Percentiles rank a stretch among this genome's conserved stretches.
These are phyloP conservation scores for Temnothorax nylanderi DNA, from an alignment of 1,140 invertebrate species.

Conservation along the genomic window DNA sequence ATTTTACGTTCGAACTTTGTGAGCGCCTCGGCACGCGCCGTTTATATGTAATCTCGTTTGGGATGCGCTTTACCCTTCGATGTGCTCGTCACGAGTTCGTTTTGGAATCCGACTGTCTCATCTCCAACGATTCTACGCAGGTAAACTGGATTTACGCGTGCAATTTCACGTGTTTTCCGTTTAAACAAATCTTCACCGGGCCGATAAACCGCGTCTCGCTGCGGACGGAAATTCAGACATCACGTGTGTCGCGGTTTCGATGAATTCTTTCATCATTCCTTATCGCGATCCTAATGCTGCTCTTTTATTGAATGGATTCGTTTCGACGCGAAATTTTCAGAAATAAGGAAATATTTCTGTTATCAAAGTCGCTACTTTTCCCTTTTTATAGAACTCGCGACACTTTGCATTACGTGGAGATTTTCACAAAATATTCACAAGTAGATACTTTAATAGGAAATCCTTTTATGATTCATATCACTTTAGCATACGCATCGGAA, in stretches of 20 bases:
- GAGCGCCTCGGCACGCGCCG: conserved; percentile 30
- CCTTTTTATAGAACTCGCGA: not conserved
- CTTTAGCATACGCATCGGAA: not conserved
- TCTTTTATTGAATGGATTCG: not conserved
- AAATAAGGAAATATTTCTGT: not conserved
- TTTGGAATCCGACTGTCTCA: conserved; percentile 42
- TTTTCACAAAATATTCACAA: not conserved
- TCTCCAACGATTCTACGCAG: conserved; percentile 23
- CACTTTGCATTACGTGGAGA: not conserved
- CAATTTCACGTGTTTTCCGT: conserved; percentile 61
- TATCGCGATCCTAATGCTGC: not conserved
- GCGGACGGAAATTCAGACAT: conserved; percentile 21
- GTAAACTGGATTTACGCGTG: conserved; percentile 29
- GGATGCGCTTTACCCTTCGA: not conserved
- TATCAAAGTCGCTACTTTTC: not conserved
- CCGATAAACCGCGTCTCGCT: not conserved
- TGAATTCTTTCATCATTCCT: not conserved
- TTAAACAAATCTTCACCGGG: conserved; percentile 55
- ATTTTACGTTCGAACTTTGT: conserved; percentile 41
- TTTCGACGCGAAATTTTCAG: not conserved
- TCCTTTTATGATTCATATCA: not conserved
- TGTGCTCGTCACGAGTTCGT: not conserved
- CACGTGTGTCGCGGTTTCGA: not conserved
- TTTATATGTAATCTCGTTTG: conserved; percentile 57
- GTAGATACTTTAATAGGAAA: not conserved